Percentiles rank a stretch among this genome's conserved stretches.
Conservation (phyloP, 2,888 invertebrate genomes). For the Parnassius orleans region DNA sequence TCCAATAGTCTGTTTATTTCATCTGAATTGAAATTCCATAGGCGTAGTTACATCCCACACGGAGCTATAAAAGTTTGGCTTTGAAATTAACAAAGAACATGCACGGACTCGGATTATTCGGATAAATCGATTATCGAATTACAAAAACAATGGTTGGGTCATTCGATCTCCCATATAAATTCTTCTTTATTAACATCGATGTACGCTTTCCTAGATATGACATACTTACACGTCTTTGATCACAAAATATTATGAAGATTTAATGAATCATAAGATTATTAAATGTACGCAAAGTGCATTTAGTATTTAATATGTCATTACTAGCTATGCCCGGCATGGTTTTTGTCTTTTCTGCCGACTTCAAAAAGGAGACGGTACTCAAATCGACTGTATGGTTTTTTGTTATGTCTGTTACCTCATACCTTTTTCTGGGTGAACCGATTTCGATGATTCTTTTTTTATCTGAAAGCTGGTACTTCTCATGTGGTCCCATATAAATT, state of each 20-base stretch:
- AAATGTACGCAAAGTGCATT: no score
- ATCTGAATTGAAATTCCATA: constrained; percentile 22
- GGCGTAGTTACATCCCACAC: constrained; percentile 27
- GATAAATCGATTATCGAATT: constrained; percentile 69
- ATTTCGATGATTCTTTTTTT: no score
- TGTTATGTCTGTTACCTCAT: no score
- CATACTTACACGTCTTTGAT: background rate
- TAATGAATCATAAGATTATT: no score
- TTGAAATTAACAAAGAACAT: constrained; percentile 47
- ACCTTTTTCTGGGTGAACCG: no score
- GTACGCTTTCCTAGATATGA: constrained; percentile 24
- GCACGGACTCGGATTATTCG: constrained; percentile 52
- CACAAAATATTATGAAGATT: constrained; percentile 27
- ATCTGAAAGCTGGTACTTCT: no score
- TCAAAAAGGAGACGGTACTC: no score
- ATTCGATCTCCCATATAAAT: constrained; percentile 46
- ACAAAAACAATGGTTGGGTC: constrained; percentile 64
- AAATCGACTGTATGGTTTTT: no score
- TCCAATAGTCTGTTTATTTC: background rate
- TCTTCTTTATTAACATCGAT: constrained; percentile 27
- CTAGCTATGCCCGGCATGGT: no score
- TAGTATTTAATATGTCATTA: no score
- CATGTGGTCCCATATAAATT: no score
- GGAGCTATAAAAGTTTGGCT: constrained; percentile 38
- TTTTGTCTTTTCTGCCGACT: background rate